Evolutionary conservation across 2,888 invertebrate species (phyloP).

Genomic region (Drosophila ezoana): DNA sequence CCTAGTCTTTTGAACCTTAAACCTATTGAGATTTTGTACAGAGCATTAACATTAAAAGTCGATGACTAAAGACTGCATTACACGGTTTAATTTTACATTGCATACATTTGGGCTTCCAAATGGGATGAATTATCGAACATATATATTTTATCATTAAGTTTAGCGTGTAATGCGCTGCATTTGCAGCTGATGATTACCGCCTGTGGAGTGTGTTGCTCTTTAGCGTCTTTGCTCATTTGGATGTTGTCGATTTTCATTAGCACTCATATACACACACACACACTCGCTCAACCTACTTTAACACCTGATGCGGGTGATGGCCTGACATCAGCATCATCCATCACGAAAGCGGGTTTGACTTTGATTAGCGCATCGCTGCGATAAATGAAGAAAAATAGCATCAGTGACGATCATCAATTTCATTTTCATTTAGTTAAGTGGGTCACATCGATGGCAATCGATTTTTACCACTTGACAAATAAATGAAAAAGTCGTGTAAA

Average conservation of each 20-base stretch:
- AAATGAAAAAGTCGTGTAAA: conserved; percentile 33
- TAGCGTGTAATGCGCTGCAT: conserved; percentile 13
- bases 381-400: conserved; percentile 38
- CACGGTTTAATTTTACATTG: background rate
- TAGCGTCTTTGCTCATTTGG: conserved; percentile 51
- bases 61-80: too few species aligned
- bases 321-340: conserved; percentile 59
- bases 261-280: conserved; percentile 23
- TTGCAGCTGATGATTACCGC: conserved; percentile 15
- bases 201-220: conserved; percentile 59
- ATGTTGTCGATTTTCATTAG: conserved; percentile 68
- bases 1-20: too few species aligned
- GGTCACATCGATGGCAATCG: conserved; percentile 35
- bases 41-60: background rate
- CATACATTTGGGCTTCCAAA: conserved; percentile 11
- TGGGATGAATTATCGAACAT: conserved; percentile 5
- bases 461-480: conserved; percentile 32
- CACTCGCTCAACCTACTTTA: background rate
- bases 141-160: background rate
- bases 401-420: conserved; percentile 24
- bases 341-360: conserved; percentile 55
- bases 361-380: conserved; percentile 64
- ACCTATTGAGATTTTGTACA: background rate
- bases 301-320: conserved; percentile 57
- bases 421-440: conserved; percentile 43